Conservation (phyloP, 2,797 vertebrate species). For the Onychomys torridus region DNA sequence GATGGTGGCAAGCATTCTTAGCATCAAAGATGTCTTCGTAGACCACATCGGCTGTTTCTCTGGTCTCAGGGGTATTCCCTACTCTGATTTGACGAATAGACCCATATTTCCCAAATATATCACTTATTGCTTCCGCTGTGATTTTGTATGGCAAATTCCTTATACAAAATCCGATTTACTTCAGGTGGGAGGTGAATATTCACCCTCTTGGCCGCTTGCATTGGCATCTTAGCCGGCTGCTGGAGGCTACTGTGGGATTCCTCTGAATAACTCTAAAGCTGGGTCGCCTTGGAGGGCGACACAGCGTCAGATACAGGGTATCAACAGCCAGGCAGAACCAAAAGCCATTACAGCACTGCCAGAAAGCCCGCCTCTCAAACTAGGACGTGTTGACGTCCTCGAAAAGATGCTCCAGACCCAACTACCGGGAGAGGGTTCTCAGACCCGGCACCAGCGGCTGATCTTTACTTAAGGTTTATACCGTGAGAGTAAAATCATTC, state of each 20-base stretch:
- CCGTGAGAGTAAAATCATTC: not conserved
- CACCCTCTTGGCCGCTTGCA: conserved; percentile 98
- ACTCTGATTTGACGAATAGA: too few relatives aligned
- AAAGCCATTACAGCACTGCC: not conserved
- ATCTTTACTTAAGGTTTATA: not conserved
- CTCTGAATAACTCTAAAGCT: fast-evolving
- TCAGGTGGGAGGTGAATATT: conserved; percentile 82
- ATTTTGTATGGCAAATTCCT: too few relatives aligned
- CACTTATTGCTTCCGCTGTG: too few relatives aligned
- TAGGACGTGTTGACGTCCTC: not conserved
- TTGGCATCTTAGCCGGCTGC: conserved; percentile 91
- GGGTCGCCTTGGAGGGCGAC: not conserved
- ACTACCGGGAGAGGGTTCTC: fast-evolving
- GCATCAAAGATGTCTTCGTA: conserved; percentile 99
- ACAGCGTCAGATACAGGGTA: fast-evolving
- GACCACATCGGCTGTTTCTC: conserved; percentile 98
- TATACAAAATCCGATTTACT: too few relatives aligned
- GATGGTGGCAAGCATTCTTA: conserved; percentile 98
- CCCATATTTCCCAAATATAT: too few relatives aligned
- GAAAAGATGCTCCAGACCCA: not conserved
- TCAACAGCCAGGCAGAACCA: conserved; percentile 1
- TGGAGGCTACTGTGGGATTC: fast-evolving
- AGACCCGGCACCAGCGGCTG: not conserved
- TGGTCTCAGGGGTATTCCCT: conserved; percentile 97
- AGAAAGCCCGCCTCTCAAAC: not conserved